Percentiles rank a stretch among this genome's conserved stretches.
Conservation (phyloP, 2,113 vertebrate genomes). For the Stegastes partitus region DNA sequence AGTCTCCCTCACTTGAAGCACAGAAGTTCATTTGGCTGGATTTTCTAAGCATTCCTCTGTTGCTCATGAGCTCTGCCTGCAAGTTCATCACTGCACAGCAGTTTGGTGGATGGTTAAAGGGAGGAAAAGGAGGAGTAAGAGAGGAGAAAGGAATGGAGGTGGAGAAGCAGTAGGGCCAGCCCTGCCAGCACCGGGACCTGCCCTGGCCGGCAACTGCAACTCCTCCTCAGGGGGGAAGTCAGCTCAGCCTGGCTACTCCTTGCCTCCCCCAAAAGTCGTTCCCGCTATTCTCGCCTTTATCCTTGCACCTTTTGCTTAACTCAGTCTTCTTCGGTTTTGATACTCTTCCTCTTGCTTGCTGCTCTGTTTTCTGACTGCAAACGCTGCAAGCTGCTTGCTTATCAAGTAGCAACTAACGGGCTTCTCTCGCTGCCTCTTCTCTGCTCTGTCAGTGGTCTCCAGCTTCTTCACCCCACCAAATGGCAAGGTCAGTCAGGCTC, state of each 20-base stretch:
- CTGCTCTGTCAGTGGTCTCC: constrained; percentile 60
- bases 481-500: constrained; percentile 80
- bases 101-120: constrained; percentile 57
- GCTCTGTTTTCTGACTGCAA: constrained; percentile 13
- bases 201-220: constrained; percentile 79
- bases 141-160: constrained; percentile 76
- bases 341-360: constrained; percentile 28
- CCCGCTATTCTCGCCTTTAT: constrained; percentile 33
- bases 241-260: constrained; percentile 78
- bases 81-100: constrained; percentile 86
- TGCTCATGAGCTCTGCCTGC: constrained; percentile 78
- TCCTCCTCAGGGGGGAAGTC: constrained; percentile 79
- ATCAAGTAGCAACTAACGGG: constrained; percentile 12
- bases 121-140: constrained; percentile 65
- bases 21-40: constrained; percentile 61
- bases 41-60: constrained; percentile 67
- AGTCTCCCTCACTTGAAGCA: constrained; percentile 49
- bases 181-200: constrained; percentile 83
- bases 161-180: constrained; percentile 84
- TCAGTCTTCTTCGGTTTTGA: constrained; percentile 32
- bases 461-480: constrained; percentile 77
- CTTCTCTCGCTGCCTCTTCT: constrained; percentile 48
- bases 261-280: constrained; percentile 37
- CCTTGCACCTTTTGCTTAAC: constrained; percentile 34
- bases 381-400: constrained; percentile 29